Conservation (phyloP, 2,113 vertebrate genomes). For the Prunella himalayana region DNA sequence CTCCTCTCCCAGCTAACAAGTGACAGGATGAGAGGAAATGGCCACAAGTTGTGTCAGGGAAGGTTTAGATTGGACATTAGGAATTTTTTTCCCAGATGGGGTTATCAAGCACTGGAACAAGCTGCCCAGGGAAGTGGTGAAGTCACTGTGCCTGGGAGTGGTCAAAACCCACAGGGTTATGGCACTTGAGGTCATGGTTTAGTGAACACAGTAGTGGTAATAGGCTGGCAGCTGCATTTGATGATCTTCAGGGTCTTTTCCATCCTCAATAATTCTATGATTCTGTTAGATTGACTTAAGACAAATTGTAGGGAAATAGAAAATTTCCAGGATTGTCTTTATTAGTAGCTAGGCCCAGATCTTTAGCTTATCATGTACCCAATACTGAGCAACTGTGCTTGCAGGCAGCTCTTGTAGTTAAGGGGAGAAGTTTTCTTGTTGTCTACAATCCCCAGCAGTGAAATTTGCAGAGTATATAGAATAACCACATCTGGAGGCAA, state of each 20-base stretch:
- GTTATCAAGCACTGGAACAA: background rate
- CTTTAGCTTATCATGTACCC: background rate
- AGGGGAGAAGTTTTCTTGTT: background rate
- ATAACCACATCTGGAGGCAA: background rate
- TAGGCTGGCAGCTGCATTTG: background rate
- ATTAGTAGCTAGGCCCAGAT: background rate
- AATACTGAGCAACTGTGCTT: background rate
- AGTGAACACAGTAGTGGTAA: background rate
- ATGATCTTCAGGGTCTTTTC: background rate
- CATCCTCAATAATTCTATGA: background rate
- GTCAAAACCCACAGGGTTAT: background rate
- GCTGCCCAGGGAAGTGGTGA: background rate
- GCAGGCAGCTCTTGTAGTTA: background rate
- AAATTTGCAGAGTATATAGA: background rate
- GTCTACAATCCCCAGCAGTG: background rate
- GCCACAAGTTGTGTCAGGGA: background rate
- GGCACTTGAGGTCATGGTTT: background rate
- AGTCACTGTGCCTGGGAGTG: background rate
- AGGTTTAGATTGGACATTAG: background rate
- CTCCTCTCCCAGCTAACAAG: background rate
- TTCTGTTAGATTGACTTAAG: background rate
- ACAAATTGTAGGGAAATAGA: background rate
- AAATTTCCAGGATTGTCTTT: background rate
- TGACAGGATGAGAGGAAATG: background rate
- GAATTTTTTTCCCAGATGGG: background rate